Base-by-base conservation (phyloP, 2,888 invertebrate species). In the Synanthedon tipuliformis region DNA sequence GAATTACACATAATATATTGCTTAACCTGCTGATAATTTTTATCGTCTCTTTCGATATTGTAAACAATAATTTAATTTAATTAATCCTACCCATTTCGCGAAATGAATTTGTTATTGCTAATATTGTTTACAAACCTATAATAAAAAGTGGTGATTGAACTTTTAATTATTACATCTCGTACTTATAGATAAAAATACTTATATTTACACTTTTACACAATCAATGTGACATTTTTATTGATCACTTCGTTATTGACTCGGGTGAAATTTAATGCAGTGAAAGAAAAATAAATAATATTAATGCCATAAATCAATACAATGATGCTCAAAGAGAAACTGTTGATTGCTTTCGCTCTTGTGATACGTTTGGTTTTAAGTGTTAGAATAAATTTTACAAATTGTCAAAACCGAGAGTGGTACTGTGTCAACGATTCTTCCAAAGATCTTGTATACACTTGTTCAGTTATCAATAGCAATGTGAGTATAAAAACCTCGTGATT, bases 331-430 rank as follows among this genome's bases (percentile, higher is more conserved):
- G 8, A 45, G 15, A 45, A 13, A 7, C 5, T 45, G 15, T 45
- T 45, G 12, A 13, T 45, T 45, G 4, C 15, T 45, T 45, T 45
- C 12, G 50, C 63, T 55, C 54, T 69, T 15, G 51, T 69, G 50
- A 52, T 68, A 11, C 62, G 66, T n/a, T 62, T 66, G 1, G 61
- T 64, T 52, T 53, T 12, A 11, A 74, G 73, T 18, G 63, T 79
- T 34, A 77, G 81, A 59, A 81, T 88, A 13, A 81, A 78, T 57
- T 88, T 88, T 53, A 81, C 80, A 0, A 78, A 63, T 57, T 88
- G 87, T 62, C 77, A 81, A 57, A 71, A 71, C 55, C 63, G 75
- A 0, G 81, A 78, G 51, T 88, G 88, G 89, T 79, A 66, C 58
- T 89, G 87, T 71, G 63, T 75, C 57, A 78, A 80, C 57, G 74